Percentiles rank a stretch among this genome's conserved stretches.
Evolutionary conservation across 2,797 vertebrate species (phyloP).

Genomic region (Apodemus agrarius): DNA sequence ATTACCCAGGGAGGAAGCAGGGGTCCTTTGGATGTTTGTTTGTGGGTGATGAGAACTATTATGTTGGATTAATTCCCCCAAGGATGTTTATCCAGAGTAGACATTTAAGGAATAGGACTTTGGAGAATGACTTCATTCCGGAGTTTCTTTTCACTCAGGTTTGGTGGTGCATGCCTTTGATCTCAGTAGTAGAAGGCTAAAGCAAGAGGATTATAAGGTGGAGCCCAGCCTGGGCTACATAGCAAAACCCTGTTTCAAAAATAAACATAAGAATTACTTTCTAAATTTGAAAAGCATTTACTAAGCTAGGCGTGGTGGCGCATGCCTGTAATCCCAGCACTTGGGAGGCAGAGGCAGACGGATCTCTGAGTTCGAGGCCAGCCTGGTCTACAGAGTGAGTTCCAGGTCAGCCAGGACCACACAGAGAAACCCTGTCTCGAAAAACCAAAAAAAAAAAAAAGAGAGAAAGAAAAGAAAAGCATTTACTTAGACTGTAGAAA

Average conservation of each 20-base stretch:
- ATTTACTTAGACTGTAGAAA: background rate
- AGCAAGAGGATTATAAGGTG: background rate
- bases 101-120: background rate
- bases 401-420: too few species aligned
- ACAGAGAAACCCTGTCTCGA: too few species aligned
- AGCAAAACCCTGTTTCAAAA: background rate
- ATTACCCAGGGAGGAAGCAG: background rate
- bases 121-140: constrained; percentile 19
- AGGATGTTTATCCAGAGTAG: background rate
- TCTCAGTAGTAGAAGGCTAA: background rate
- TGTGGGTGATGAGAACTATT: background rate
- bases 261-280: background rate
- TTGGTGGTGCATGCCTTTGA: background rate
- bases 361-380: too few species aligned
- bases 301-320: too few species aligned
- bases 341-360: too few species aligned
- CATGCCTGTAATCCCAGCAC: too few species aligned
- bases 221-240: background rate
- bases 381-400: too few species aligned
- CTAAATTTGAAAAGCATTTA: background rate
- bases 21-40: background rate
- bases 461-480: too few species aligned
- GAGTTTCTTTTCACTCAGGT: background rate
- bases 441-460: too few species aligned
- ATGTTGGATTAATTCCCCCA: background rate